Evolutionary conservation across 2,113 vertebrate genomes (phyloP), one percentile per base, ranked within the genome.

Genomic region (Sigmodon hispidus): DNA sequence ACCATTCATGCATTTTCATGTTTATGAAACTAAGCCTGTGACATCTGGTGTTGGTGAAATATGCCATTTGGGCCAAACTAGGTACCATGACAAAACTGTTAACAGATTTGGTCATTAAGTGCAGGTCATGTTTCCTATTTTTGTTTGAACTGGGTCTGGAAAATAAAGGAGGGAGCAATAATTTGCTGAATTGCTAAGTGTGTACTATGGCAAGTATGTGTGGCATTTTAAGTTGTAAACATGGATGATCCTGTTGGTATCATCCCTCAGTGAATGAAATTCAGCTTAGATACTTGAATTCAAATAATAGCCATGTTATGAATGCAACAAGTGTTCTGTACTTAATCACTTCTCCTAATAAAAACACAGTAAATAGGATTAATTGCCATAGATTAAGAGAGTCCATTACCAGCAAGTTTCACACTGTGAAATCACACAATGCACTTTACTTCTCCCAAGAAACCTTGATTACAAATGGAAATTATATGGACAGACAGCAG

Each of bases 101-200:
- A 94, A 86, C 57, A 90, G 94, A 93, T 87, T 69, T 87, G 69
- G 63, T 91, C 87, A 91, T 91, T 96, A 95, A 91, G 90, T 43
- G 31, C 13, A 75, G 92, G 77, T 97, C 92, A 94, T 59, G 21
- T 97, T 96, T 96, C 86, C 63, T 96, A 94, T 93, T 96, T 84
- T 87, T 87, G 91, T 96, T 94, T 87, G 72, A 95, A 76, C 57
- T 36, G 43, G 72, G 59, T 43, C 69, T 95, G 87, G 81, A 95
- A 98, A 91, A 85, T 76, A 81, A 97, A 96, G 59, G 50, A n/a
- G 29, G 94, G 80, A 57, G 48, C 75, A 93, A 90, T 85, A 81
- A 91, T 96, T 92, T 76, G 69, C 91, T 95, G 95, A 97, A 89
- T 96, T 94, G 69, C 84, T 87, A 95, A 95, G n/a, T 93, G 84